Conservation (phyloP, 2,797 vertebrate genomes). For the Choloepus didactylus region DNA sequence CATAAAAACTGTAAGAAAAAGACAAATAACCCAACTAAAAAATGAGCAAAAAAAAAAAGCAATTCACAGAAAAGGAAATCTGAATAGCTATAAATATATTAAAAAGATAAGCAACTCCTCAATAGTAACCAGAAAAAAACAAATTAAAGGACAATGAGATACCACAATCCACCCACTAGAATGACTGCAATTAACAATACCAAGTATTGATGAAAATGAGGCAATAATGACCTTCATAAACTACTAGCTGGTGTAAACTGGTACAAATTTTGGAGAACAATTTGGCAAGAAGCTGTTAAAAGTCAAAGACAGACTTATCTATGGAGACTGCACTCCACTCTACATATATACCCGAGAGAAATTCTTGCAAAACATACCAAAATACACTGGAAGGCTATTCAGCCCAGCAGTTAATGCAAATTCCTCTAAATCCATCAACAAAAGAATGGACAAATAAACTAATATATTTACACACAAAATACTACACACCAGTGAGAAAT, state of each 20-base stretch:
- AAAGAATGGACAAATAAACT: slow-evolving; percentile 25
- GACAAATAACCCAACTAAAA: slow-evolving; percentile 7
- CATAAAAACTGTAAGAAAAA: slow-evolving; percentile 10
- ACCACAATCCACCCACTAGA: not conserved
- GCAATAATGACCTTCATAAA: not conserved
- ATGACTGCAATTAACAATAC: slow-evolving; percentile 14
- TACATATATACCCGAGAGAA: slow-evolving; percentile 18
- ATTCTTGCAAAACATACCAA: slow-evolving; percentile 1
- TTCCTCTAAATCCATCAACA: slow-evolving; percentile 28
- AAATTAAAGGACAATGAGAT: slow-evolving; percentile 7
- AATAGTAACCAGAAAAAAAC: slow-evolving; percentile 29
- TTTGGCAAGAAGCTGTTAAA: not conserved
- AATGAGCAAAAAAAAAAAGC: not conserved
- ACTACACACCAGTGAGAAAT: not conserved
- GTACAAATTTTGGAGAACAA: slow-evolving; percentile 5
- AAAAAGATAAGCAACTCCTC: not conserved
- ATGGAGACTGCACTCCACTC: not conserved
- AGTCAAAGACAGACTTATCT: not conserved
- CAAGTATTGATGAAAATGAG: not conserved
- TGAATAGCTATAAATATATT: slow-evolving; percentile 7
- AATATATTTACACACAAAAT: not conserved
- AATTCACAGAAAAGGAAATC: not conserved
- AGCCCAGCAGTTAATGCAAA: slow-evolving; percentile 17
- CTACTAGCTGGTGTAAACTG: not conserved
- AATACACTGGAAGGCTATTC: not conserved